These are phyloP conservation scores for Spatulosminthurus flaviceps DNA, from an alignment of 2,888 invertebrate genomes.

Conservation along the genomic window DNA sequence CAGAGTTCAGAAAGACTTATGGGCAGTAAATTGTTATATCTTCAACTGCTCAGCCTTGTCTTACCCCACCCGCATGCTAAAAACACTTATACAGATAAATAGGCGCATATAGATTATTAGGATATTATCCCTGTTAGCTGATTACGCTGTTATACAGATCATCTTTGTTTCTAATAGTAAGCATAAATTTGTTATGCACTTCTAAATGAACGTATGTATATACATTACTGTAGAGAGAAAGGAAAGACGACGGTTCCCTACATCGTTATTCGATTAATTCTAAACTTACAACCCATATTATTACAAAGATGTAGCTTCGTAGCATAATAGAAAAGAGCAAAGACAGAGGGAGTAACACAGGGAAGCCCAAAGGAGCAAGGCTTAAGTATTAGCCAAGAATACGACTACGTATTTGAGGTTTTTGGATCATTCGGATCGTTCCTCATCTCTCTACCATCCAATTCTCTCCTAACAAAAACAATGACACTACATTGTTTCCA, in stretches of 20 bases:
- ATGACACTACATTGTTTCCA: conserved; percentile 15
- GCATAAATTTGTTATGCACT: background rate
- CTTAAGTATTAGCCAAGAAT: background rate
- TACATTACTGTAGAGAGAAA: background rate
- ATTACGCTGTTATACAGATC: background rate
- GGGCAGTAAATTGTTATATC: conserved; percentile 1
- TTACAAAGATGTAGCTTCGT: background rate
- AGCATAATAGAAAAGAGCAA: background rate
- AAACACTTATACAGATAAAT: background rate
- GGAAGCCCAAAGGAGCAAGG: background rate
- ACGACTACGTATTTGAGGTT: conserved; percentile 6
- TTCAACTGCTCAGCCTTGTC: background rate
- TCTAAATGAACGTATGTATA: background rate
- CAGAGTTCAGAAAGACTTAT: background rate
- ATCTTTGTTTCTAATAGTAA: conserved; percentile 1
- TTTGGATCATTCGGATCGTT: background rate
- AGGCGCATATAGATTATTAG: background rate
- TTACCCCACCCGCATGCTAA: conserved; percentile 2
- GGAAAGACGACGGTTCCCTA: background rate
- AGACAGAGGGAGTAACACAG: background rate
- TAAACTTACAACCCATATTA: background rate
- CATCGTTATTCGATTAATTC: conserved; percentile 16
- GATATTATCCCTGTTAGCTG: background rate
- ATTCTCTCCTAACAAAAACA: conserved; percentile 9
- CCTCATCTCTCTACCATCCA: background rate